phyloP scores from a whole-genome alignment of 2,888 invertebrate genomes.

The Liposcelis brunnea region DNA sequence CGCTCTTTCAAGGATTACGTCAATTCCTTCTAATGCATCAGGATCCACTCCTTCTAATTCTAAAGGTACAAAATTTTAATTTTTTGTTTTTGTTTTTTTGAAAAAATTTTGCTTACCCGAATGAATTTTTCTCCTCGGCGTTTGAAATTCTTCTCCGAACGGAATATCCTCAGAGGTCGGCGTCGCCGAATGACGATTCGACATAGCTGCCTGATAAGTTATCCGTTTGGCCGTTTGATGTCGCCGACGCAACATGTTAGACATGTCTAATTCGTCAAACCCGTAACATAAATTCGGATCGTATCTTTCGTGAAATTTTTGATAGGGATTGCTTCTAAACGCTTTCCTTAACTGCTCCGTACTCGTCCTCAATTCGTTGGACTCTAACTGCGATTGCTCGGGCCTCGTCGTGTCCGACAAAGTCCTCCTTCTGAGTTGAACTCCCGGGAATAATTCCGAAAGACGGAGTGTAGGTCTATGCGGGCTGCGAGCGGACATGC shows the following conservation, averaged over 20 bases:
- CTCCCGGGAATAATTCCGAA: conserved; percentile 14
- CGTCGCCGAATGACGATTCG: conserved; percentile 9
- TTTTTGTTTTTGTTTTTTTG: too few species aligned
- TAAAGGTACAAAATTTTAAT: too few species aligned
- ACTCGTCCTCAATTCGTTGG: conserved; percentile 1
- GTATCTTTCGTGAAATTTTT: conserved; percentile 15
- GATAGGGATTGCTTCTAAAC: conserved; percentile 15
- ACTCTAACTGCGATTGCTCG: neutral
- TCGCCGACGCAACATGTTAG: conserved; percentile 14
- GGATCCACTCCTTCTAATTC: conserved; percentile 14
- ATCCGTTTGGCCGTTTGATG: conserved; percentile 16
- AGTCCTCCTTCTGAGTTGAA: conserved; percentile 13
- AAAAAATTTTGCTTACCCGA: conserved; percentile 7
- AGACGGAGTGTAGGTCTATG: neutral
- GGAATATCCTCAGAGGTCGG: conserved; percentile 2
- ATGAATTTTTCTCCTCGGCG: conserved; percentile 7
- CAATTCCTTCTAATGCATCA: conserved; percentile 15
- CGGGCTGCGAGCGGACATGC: neutral
- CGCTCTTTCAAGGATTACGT: conserved; percentile 14
- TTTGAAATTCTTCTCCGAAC: conserved; percentile 8
- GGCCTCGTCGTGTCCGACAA: conserved; percentile 2
- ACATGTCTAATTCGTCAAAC: conserved; percentile 15
- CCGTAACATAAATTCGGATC: conserved; percentile 14
- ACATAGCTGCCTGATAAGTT: conserved; percentile 14
- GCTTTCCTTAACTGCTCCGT: conserved; percentile 14